These are phyloP conservation scores for Liolophura sinensis DNA, from an alignment of 1,140 invertebrate species.

Conservation along the genomic window DNA sequence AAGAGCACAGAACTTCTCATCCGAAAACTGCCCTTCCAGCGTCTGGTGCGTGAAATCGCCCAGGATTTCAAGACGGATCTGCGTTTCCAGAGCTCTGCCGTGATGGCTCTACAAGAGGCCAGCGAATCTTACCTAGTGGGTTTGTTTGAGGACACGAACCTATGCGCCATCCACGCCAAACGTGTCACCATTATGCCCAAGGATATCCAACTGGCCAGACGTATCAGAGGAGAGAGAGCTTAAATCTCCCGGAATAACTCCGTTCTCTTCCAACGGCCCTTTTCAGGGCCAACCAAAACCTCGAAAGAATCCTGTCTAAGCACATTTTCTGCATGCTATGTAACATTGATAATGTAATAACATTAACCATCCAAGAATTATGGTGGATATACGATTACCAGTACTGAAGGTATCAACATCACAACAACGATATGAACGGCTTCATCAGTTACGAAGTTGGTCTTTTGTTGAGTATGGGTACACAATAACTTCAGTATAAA, in stretches of 20 bases:
- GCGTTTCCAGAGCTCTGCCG: slow-evolving; percentile 62
- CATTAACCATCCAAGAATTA: too few species aligned
- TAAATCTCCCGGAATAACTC: neutral
- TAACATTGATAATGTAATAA: too few species aligned
- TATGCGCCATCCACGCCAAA: slow-evolving; percentile 91
- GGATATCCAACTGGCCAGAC: slow-evolving; percentile 73
- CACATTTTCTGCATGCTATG: too few species aligned
- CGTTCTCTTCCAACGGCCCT: slow-evolving; percentile 12
- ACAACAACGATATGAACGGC: too few species aligned
- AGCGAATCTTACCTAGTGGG: slow-evolving; percentile 84
- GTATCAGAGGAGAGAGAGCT: slow-evolving; percentile 2
- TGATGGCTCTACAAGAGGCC: slow-evolving; percentile 70
- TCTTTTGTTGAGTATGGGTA: too few species aligned
- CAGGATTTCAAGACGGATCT: slow-evolving; percentile 71
- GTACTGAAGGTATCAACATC: too few species aligned
- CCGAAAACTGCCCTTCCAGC: slow-evolving; percentile 80
- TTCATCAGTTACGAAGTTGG: too few species aligned
- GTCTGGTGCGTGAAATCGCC: slow-evolving; percentile 80
- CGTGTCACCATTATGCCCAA: slow-evolving; percentile 94
- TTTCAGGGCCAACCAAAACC: slow-evolving; percentile 19
- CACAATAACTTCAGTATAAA: too few species aligned
- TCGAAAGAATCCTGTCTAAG: slow-evolving; percentile 1
- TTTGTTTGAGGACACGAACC: slow-evolving; percentile 85
- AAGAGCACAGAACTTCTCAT: slow-evolving; percentile 79
- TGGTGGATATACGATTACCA: too few species aligned